Conservation (phyloP, 2,113 vertebrate species). For the Psammodynastes pulverulentus region DNA sequence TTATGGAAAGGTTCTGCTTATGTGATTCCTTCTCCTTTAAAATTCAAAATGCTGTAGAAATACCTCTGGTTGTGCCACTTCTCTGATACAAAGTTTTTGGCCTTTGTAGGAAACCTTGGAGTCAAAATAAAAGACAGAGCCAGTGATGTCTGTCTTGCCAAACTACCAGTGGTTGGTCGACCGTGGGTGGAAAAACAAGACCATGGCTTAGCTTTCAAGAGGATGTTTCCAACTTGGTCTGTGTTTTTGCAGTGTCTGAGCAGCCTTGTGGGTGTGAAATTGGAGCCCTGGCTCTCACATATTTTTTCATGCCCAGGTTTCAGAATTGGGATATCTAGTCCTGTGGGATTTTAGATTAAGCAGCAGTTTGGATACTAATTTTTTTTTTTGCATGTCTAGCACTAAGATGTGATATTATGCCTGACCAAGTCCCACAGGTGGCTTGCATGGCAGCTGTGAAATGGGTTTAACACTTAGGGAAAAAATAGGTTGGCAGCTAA, state of each 20-base stretch:
- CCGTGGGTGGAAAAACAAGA: slow-evolving; percentile 38
- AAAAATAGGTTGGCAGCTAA: not conserved
- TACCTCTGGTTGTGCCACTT: not conserved
- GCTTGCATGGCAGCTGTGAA: not conserved
- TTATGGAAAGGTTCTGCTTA: not conserved
- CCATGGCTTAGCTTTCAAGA: slow-evolving; percentile 20
- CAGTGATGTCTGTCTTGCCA: slow-evolving; percentile 7
- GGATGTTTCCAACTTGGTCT: slow-evolving; percentile 19
- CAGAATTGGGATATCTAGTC: not conserved
- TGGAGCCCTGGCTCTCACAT: not conserved
- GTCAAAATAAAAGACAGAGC: slow-evolving; percentile 6
- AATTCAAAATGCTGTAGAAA: not conserved
- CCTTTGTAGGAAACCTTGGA: slow-evolving; percentile 1
- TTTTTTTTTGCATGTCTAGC: not conserved
- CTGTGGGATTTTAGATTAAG: not conserved
- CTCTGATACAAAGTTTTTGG: not conserved
- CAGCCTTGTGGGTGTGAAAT: slow-evolving; percentile 22
- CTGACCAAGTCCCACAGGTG: not conserved
- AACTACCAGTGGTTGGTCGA: slow-evolving; percentile 25
- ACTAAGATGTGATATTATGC: not conserved
- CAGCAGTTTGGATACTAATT: not conserved
- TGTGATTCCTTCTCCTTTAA: not conserved
- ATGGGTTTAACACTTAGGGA: not conserved
- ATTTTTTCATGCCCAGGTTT: not conserved
- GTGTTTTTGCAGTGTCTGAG: slow-evolving; percentile 26